Percentiles rank a stretch among this genome's conserved stretches.
Conservation (phyloP, 2,888 invertebrate genomes). For the Serripes groenlandicus region DNA sequence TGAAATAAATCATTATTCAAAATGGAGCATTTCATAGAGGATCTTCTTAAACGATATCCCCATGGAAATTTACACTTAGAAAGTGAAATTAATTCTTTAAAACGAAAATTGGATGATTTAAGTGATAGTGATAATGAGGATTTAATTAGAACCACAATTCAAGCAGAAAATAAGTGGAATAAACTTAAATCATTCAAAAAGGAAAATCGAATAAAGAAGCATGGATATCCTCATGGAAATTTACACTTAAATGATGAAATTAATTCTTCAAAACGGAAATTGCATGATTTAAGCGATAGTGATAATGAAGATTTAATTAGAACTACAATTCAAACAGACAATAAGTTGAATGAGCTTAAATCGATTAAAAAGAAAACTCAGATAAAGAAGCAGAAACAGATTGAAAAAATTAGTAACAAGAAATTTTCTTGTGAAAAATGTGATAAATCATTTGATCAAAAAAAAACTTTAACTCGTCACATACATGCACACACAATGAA, state of each 20-base stretch:
- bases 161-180: conserved; percentile 3
- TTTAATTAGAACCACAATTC: background rate
- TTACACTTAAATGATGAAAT: background rate
- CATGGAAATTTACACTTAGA: background rate
- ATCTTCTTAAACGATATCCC: background rate
- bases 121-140: conserved; percentile 16
- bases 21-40: background rate
- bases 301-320: background rate
- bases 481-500: background rate
- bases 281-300: conserved; percentile 12
- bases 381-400: no score
- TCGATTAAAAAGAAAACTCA: background rate
- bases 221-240: conserved; percentile 2
- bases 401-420: no score
- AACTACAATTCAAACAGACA: background rate
- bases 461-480: background rate
- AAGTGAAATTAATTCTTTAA: conserved; percentile 16
- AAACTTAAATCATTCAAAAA: background rate
- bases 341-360: background rate
- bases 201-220: background rate
- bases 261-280: conserved; percentile 14
- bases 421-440: background rate
- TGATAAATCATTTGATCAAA: background rate
- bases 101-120: conserved; percentile 19
- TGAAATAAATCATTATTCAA: background rate